Conservation (phyloP, 2,113 vertebrate species). For the Machaerirhynchus nigripectus region DNA sequence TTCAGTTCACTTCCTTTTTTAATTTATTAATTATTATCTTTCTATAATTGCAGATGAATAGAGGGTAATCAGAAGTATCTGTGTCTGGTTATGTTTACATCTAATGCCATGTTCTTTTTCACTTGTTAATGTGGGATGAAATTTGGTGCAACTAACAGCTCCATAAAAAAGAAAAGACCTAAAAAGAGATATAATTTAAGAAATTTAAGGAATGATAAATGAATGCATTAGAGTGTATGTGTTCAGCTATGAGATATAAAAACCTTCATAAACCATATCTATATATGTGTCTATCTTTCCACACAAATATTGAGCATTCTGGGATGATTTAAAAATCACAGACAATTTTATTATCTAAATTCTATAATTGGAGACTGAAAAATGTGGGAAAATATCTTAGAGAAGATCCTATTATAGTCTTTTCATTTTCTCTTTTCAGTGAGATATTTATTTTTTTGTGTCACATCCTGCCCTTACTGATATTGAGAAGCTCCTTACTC, state of each 20-base stretch:
- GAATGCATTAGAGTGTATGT: not conserved
- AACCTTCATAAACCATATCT: not conserved
- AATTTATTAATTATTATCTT: not conserved
- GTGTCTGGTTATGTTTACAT: not conserved
- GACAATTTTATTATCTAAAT: not conserved
- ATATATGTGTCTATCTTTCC: not conserved
- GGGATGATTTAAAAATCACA: not conserved
- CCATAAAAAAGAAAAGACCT: not conserved
- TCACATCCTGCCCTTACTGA: not conserved
- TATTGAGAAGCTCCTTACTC: not conserved
- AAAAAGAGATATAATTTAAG: not conserved
- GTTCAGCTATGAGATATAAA: not conserved
- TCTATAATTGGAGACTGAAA: not conserved
- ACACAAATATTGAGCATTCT: not conserved
- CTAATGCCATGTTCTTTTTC: not conserved
- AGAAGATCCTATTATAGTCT: not conserved
- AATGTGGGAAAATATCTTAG: not conserved
- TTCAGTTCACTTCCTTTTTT: not conserved
- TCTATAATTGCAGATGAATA: not conserved
- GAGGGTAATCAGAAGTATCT: not conserved
- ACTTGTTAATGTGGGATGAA: not conserved
- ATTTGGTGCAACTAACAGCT: not conserved
- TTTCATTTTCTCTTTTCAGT: not conserved
- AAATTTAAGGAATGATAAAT: not conserved
- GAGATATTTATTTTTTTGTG: not conserved